Evolutionary conservation across 1,140 invertebrate species (phyloP), one percentile per base, ranked within the genome.

Genomic region (Argopecten irradians): DNA sequence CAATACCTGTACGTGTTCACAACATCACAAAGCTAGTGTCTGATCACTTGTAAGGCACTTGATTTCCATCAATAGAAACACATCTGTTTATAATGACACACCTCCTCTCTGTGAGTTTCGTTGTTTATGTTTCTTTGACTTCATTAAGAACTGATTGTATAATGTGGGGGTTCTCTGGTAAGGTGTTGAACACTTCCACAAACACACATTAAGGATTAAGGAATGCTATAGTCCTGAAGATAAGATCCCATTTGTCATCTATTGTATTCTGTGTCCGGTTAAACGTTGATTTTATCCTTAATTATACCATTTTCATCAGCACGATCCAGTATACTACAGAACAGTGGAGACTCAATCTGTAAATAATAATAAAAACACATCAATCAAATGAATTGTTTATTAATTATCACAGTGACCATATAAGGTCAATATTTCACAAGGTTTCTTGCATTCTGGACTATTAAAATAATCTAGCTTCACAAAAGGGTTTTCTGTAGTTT

Each of bases 271-370:
- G 5, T 71, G 55, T 71, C n/a, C 28, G 7, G 1, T 11, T 71
- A 71, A 8, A 71, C 55, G 11, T 71, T 71, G 55, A 71, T 71
- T 71, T 28, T 71, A 46, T 89, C 82, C 35, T 82, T 87, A n/a
- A 90, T 88, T 43, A 90, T 84, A 32, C 95, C 95, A 92, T 95
- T 91, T 0, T 94, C 91, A 89, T 96, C 95, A 41, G 95, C 95
- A 86, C 92, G 93, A 90, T 94, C 96, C 71, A 99, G 95, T 86
- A 99, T 97, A 93, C 97, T 97, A 96, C 98, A 99, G 89, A 99
- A 97, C 0, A 99, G 94, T 0, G 97, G 97, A 5, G 98, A 98
- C 95, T 99, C 98, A 0, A 99, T 98, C 28, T 98, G 91, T 46
- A 93, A 93, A 87, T 71, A 46, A 88, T n/a, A 83, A 85, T 82